Percentiles rank a stretch among this genome's conserved stretches.
These are phyloP conservation scores for Julus scanicus DNA, from an alignment of 2,888 invertebrate genomes.

Conservation along the genomic window DNA sequence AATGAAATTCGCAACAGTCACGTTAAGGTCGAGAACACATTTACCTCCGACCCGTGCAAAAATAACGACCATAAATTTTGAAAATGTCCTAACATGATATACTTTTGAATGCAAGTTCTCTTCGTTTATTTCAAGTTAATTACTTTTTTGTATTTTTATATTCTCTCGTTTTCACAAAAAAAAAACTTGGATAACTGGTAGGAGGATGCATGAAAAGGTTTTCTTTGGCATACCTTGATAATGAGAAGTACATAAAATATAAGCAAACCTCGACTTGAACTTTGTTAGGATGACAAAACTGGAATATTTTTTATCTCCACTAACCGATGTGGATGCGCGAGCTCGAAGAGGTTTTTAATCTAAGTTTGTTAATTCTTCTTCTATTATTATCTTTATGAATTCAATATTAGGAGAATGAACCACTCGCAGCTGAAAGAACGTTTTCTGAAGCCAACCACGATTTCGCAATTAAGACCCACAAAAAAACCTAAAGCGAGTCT, in stretches of 20 bases:
- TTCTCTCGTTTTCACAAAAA: background rate
- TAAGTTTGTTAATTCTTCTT: background rate
- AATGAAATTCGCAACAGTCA: conserved; percentile 9
- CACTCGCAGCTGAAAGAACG: background rate
- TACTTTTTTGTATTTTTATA: background rate
- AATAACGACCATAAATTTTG: conserved; percentile 4
- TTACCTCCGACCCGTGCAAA: background rate
- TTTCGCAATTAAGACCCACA: background rate
- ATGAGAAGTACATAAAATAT: background rate
- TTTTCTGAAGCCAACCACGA: background rate
- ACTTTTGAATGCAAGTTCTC: background rate
- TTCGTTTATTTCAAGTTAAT: background rate
- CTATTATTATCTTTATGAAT: background rate
- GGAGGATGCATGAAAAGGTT: background rate
- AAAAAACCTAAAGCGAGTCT: background rate
- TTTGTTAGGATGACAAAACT: conserved; percentile 4
- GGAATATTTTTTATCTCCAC: background rate
- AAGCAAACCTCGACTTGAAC: background rate
- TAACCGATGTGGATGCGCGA: no score
- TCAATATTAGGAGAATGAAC: background rate
- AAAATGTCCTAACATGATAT: background rate
- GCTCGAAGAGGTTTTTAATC: background rate
- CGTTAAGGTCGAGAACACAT: background rate
- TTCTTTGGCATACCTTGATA: background rate
- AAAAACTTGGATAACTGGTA: background rate